phyloP scores from a whole-genome alignment of 2,888 invertebrate genomes.

The Drosophila basisetae region DNA sequence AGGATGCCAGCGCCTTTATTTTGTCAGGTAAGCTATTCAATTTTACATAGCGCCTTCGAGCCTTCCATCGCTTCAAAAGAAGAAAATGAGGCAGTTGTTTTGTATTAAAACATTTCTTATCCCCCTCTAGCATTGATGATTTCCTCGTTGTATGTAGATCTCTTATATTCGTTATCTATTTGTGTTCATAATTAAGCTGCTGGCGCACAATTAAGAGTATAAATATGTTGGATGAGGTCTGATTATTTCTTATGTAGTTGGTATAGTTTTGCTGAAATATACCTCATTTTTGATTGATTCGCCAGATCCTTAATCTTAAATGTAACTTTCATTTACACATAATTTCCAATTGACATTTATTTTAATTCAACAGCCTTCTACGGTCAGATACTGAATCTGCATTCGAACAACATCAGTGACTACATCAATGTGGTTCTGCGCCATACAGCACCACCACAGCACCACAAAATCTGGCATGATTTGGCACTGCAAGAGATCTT shows the following conservation, averaged over 20 bases:
- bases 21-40: conserved; percentile 82
- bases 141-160: neutral
- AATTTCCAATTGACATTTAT: neutral
- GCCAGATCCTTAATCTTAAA: neutral
- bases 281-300: neutral
- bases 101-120: neutral
- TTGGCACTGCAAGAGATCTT: conserved; percentile 82
- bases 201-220: neutral
- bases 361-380: conserved; percentile 71
- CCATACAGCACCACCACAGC: conserved; percentile 75
- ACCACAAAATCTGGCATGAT: conserved; percentile 75
- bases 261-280: neutral
- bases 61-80: neutral
- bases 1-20: conserved; percentile 86
- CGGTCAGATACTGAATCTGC: conserved; percentile 67
- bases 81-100: neutral
- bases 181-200: neutral
- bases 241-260: neutral
- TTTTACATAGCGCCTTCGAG: too few species aligned
- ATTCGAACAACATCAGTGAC: conserved; percentile 77
- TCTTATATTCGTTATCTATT: neutral
- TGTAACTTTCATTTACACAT: neutral
- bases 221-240: neutral
- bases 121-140: neutral
- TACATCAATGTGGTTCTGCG: conserved; percentile 81